These are phyloP conservation scores for Actinia equina DNA, from an alignment of 64 coral and sea anemone genomes.

Conservation along the genomic window DNA sequence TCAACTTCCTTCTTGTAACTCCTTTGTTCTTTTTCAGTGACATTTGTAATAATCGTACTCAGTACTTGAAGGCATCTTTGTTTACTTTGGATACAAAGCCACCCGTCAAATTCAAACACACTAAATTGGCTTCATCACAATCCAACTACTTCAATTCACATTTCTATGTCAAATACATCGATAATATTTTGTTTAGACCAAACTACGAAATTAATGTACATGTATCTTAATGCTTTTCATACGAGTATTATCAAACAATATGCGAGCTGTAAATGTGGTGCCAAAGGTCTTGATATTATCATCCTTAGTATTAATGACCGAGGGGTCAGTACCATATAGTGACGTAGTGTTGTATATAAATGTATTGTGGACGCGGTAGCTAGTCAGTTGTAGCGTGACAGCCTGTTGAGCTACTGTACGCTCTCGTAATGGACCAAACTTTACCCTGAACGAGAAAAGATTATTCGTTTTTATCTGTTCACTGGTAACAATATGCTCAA, in stretches of 20 bases:
- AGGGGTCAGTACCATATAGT: not conserved
- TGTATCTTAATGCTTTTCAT: not conserved
- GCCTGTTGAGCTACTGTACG: not conserved
- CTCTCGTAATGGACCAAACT: not conserved
- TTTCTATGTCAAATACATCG: not conserved
- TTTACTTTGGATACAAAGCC: not conserved
- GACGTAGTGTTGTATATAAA: not conserved
- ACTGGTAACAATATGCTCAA: constrained; percentile 21
- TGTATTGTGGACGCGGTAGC: not conserved
- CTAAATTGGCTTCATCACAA: not conserved
- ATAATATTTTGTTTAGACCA: not conserved
- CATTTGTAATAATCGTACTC: no score
- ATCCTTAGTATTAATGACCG: not conserved
- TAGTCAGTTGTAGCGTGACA: not conserved
- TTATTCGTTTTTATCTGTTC: not conserved
- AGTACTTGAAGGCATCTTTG: no score
- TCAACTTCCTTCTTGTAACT: no score
- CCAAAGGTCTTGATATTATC: not conserved
- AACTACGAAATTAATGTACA: not conserved
- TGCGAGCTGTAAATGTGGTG: not conserved
- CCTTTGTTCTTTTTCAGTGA: no score
- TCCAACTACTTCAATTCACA: not conserved
- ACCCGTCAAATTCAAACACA: not conserved
- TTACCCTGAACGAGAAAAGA: not conserved
- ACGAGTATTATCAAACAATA: not conserved